phyloP scores from a whole-genome alignment of 2,888 invertebrate genomes.

The Meteorus cinctellus region DNA sequence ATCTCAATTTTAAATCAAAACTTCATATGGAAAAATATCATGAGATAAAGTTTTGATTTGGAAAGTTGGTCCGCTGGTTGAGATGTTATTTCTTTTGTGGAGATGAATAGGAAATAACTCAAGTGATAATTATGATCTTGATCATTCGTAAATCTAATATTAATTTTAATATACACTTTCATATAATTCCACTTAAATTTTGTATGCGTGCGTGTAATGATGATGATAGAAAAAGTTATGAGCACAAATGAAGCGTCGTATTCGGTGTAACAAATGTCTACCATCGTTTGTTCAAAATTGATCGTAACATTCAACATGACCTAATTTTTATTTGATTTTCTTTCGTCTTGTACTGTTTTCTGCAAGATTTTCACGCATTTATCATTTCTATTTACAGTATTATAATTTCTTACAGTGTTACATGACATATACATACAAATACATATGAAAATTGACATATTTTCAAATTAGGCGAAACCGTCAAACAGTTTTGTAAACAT shows the following conservation, averaged over 20 bases:
- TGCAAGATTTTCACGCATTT: no score
- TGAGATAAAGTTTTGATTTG: no score
- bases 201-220: not conserved
- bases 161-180: not conserved
- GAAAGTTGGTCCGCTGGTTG: no score
- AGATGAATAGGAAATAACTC: no score
- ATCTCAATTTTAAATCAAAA: no score
- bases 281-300: conserved; percentile 28
- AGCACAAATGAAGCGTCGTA: conserved; percentile 14
- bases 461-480: not conserved
- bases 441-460: not conserved
- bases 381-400: not conserved
- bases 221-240: not conserved
- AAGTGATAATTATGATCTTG: conserved; percentile 23
- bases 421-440: conserved; percentile 18
- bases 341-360: not conserved
- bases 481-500: not conserved
- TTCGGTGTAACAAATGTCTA: conserved; percentile 29
- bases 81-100: no score
- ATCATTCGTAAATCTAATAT: not conserved
- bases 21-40: no score
- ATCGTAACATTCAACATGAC: not conserved
- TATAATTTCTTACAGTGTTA: not conserved
- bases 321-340: not conserved
- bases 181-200: not conserved